phyloP scores from a whole-genome alignment of 2,888 invertebrate species.

The Cosmia pyralina region DNA sequence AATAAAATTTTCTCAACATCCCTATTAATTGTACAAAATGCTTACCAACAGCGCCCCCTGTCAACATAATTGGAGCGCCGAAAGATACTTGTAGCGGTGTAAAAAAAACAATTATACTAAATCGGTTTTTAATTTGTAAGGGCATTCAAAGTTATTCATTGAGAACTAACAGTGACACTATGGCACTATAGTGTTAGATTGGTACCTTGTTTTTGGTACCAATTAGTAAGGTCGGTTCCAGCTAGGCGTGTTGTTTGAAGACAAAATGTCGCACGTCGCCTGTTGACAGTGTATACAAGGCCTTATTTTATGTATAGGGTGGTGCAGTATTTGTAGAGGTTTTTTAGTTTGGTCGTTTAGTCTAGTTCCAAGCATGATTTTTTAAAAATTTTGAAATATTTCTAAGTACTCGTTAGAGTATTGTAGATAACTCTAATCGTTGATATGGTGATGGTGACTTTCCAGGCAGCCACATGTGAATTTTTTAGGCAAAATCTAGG shows the following conservation, averaged over 20 bases:
- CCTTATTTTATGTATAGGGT: slow-evolving; percentile 67
- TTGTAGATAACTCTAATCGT: too few species aligned
- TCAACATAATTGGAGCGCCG: background rate
- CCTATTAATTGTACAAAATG: too few species aligned
- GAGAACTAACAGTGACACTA: slow-evolving; percentile 41
- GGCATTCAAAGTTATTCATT: slow-evolving; percentile 62
- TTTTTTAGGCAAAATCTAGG: too few species aligned
- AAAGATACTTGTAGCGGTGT: background rate
- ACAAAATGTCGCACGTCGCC: slow-evolving; percentile 81
- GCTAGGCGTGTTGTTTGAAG: slow-evolving; percentile 72
- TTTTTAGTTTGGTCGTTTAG: background rate
- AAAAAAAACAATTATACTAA: background rate
- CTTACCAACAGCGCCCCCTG: background rate
- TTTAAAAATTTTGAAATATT: too few species aligned
- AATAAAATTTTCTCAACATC: too few species aligned
- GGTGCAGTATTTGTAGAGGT: slow-evolving; percentile 37
- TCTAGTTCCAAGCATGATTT: too few species aligned
- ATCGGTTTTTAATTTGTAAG: background rate
- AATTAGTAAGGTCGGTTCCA: slow-evolving; percentile 76
- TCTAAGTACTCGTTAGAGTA: too few species aligned
- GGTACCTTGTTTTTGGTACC: slow-evolving; percentile 67
- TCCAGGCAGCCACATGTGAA: too few species aligned
- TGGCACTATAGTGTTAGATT: slow-evolving; percentile 56
- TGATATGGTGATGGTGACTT: too few species aligned
- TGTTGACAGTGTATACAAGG: slow-evolving; percentile 69